Percentiles rank a stretch among this genome's conserved stretches.
phyloP scores from a whole-genome alignment of 2,797 vertebrate species.

The Naso thynnoides region DNA sequence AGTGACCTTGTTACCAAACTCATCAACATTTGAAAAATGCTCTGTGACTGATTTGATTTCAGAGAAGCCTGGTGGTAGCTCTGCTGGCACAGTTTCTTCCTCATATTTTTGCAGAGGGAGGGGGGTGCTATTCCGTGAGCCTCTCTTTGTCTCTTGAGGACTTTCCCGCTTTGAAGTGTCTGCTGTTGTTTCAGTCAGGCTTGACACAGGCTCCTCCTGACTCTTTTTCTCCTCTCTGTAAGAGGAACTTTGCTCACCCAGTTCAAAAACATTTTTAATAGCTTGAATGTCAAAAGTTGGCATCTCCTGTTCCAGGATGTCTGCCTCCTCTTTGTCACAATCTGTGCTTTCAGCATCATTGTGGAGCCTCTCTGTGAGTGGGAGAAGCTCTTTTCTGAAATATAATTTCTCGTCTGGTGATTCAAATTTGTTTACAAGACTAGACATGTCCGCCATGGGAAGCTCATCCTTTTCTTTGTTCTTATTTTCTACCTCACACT shows the following conservation, averaged over 20 bases:
- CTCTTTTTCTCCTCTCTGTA: slow-evolving; percentile 78
- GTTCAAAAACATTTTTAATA: slow-evolving; percentile 87
- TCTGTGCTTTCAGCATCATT: slow-evolving; percentile 66
- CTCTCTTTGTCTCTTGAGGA: slow-evolving; percentile 72
- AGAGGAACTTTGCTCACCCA: slow-evolving; percentile 79
- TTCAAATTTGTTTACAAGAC: slow-evolving; percentile 82
- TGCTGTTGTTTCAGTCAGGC: slow-evolving; percentile 74
- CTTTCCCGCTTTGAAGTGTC: slow-evolving; percentile 79
- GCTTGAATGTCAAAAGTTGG: slow-evolving; percentile 85
- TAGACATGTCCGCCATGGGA: slow-evolving; percentile 73
- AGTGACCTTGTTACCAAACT: slow-evolving; percentile 82
- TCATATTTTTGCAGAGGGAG: slow-evolving; percentile 67
- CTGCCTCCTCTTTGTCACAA: slow-evolving; percentile 70
- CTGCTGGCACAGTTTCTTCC: slow-evolving; percentile 66
- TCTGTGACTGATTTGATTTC: slow-evolving; percentile 83
- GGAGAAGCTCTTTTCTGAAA: slow-evolving; percentile 72
- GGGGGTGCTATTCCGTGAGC: slow-evolving; percentile 75
- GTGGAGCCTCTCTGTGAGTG: slow-evolving; percentile 68
- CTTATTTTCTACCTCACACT: slow-evolving; percentile 68
- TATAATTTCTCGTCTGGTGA: slow-evolving; percentile 74
- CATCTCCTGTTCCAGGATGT: slow-evolving; percentile 76
- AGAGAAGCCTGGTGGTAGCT: slow-evolving; percentile 74
- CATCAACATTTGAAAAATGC: slow-evolving; percentile 82
- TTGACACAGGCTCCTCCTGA: slow-evolving; percentile 81
- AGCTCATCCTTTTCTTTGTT: slow-evolving; percentile 78